Percentiles rank a stretch among this genome's conserved stretches.
These are phyloP conservation scores for Bombus polaris DNA, from an alignment of 1,140 invertebrate species.

Conservation along the genomic window DNA sequence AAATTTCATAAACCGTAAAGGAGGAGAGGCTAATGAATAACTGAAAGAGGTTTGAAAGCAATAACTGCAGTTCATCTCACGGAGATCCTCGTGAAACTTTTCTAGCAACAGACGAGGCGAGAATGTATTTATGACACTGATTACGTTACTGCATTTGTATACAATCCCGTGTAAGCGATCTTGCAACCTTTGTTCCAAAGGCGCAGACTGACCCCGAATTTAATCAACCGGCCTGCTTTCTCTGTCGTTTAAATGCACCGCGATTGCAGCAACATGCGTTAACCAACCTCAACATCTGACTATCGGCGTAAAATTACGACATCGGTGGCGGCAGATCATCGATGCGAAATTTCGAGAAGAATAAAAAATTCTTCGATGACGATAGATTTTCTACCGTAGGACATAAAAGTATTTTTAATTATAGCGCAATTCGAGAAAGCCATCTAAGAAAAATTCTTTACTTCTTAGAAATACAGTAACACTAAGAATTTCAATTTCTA, in stretches of 20 bases:
- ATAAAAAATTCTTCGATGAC: not conserved
- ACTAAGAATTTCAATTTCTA: too few relatives aligned
- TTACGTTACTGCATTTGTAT: constrained; percentile 44
- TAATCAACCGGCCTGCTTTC: constrained; percentile 46
- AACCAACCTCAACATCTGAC: not conserved
- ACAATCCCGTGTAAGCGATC: constrained; percentile 22
- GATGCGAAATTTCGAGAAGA: not conserved
- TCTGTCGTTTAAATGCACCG: constrained; percentile 1
- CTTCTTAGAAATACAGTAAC: too few relatives aligned
- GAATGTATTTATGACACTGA: not conserved
- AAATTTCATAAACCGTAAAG: not conserved
- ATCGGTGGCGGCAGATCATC: not conserved
- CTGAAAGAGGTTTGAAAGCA: not conserved
- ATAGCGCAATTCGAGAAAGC: too few relatives aligned
- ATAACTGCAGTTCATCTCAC: not conserved
- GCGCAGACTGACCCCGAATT: constrained; percentile 40
- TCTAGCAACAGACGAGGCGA: not conserved
- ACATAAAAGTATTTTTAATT: too few relatives aligned
- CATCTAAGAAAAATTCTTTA: too few relatives aligned
- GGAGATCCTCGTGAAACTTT: not conserved
- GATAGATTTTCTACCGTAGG: not conserved
- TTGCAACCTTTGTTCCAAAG: constrained; percentile 39
- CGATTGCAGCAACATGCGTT: constrained; percentile 19
- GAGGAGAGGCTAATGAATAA: not conserved
- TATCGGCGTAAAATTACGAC: not conserved